A percentile compares a stretch with the other conserved stretches of the same genome.
Conservation (phyloP, 2,888 invertebrate species). For the Acleris emargana region DNA sequence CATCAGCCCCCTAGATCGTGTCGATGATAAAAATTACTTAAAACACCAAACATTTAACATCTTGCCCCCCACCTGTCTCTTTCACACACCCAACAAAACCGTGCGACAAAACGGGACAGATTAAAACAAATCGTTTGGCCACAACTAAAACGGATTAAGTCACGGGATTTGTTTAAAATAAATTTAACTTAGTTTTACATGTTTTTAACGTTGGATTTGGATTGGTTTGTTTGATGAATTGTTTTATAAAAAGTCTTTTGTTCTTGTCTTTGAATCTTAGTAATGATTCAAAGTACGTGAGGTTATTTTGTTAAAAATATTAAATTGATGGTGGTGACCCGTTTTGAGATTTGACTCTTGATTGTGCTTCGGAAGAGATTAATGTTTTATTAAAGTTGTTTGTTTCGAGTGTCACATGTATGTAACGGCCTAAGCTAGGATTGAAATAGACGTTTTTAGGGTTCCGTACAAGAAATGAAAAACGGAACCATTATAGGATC, state of each 20-base stretch:
- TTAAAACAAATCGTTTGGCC: conserved; percentile 17
- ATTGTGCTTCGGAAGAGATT: conserved; percentile 57
- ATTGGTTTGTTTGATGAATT: background rate
- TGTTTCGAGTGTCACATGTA: background rate
- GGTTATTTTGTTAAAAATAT: conserved; percentile 69
- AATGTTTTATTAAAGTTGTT: conserved; percentile 11
- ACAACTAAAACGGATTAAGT: conserved; percentile 11
- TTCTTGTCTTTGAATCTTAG: conserved; percentile 64
- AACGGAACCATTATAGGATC: too few species aligned
- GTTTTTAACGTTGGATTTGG: conserved; percentile 10
- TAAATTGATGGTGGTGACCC: conserved; percentile 60
- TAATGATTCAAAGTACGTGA: conserved; percentile 69
- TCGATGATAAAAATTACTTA: conserved; percentile 83
- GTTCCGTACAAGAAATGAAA: too few species aligned
- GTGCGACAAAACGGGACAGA: conserved; percentile 48
- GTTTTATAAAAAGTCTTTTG: conserved; percentile 58
- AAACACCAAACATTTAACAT: conserved; percentile 81
- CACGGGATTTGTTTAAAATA: background rate
- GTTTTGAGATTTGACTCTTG: conserved; percentile 48
- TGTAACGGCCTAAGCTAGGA: background rate
- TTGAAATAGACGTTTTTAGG: background rate
- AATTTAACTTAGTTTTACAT: conserved; percentile 1
- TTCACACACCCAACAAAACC: conserved; percentile 46
- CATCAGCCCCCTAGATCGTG: conserved; percentile 80
- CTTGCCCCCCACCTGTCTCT: conserved; percentile 59